These are phyloP conservation scores for Pyxicephalus adspersus DNA, from an alignment of 2,113 vertebrate genomes.

Conservation along the genomic window DNA sequence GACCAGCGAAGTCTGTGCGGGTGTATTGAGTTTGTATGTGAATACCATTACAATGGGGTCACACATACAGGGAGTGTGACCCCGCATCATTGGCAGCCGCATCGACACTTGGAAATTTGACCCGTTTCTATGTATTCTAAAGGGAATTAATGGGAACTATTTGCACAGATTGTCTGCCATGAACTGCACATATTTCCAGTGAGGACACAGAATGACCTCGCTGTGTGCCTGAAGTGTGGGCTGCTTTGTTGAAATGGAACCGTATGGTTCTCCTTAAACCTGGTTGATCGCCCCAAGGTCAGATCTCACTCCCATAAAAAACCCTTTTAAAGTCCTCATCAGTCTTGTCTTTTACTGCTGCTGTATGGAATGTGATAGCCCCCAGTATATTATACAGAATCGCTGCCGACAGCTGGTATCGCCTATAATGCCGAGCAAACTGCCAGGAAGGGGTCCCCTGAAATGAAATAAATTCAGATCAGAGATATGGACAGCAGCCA, in stretches of 20 bases:
- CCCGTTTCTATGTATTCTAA: not conserved
- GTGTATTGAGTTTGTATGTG: too few species aligned
- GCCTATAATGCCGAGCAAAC: too few species aligned
- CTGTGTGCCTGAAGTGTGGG: not conserved
- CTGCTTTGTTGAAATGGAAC: not conserved
- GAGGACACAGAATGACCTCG: not conserved
- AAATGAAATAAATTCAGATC: too few species aligned
- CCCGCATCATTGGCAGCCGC: too few species aligned
- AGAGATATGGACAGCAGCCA: too few species aligned
- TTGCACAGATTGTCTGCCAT: not conserved
- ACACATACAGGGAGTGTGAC: too few species aligned
- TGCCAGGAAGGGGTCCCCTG: too few species aligned
- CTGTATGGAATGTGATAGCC: not conserved
- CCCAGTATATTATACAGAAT: too few species aligned
- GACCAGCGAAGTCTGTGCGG: too few species aligned
- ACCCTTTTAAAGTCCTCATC: conserved; percentile 1
- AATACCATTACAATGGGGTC: too few species aligned
- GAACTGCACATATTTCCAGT: not conserved
- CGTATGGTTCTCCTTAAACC: not conserved
- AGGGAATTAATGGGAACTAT: not conserved
- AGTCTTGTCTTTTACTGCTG: not conserved
- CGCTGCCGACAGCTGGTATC: too few species aligned
- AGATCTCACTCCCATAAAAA: not conserved
- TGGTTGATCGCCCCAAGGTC: not conserved
- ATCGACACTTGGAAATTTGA: too few species aligned